Evolutionary conservation across 2,113 vertebrate genomes (phyloP).

Genomic region (Equus quagga): DNA sequence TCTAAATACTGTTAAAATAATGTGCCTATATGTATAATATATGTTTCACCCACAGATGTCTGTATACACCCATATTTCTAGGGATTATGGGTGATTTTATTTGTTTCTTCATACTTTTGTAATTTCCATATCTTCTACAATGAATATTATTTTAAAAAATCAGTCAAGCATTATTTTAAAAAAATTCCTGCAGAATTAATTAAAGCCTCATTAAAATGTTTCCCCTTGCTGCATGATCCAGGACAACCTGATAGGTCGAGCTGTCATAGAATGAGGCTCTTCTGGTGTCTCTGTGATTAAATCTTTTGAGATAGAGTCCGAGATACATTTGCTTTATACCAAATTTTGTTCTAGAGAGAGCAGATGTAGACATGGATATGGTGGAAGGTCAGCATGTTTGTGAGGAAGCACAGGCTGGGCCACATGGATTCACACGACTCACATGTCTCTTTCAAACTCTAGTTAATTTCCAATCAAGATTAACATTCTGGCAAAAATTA

Average conservation of each 20-base stretch:
- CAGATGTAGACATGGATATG: neutral
- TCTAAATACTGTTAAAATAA: neutral
- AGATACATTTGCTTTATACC: neutral
- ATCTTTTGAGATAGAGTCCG: neutral
- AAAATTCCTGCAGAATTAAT: neutral
- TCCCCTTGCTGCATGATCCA: neutral
- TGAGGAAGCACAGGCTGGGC: neutral
- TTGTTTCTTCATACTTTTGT: conserved; percentile 17
- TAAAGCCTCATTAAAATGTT: conserved; percentile 39
- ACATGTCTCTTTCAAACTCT: neutral
- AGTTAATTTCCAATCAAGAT: conserved; percentile 22
- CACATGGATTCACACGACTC: neutral
- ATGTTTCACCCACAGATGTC: neutral
- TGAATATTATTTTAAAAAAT: conserved; percentile 14
- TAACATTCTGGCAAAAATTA: conserved; percentile 5
- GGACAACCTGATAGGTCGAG: neutral
- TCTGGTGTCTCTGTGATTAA: neutral
- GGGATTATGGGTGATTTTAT: neutral
- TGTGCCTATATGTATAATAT: neutral
- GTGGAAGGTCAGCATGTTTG: neutral
- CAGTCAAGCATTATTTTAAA: neutral
- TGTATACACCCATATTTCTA: neutral
- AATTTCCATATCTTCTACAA: neutral
- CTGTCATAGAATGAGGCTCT: neutral
- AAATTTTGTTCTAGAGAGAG: neutral